Percentiles rank a stretch among this genome's conserved stretches.
phyloP scores from a whole-genome alignment of 2,888 invertebrate genomes.

The Mactromeris polynyma region DNA sequence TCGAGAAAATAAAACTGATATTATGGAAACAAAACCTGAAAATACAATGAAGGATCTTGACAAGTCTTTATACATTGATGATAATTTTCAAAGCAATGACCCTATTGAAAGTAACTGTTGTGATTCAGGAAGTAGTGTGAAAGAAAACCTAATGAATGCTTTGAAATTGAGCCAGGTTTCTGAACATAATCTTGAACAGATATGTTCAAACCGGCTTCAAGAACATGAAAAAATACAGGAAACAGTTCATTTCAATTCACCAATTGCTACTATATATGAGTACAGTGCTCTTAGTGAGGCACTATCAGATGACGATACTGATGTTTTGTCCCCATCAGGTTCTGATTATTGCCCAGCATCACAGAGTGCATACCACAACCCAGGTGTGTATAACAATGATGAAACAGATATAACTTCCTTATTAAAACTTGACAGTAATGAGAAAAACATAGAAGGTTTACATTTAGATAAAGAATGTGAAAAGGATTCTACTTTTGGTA shows the following conservation, averaged over 20 bases:
- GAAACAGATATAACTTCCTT: not conserved
- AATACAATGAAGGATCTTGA: not conserved
- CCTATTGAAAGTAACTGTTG: not conserved
- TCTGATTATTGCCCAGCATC: conserved; percentile 25
- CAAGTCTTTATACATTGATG: not conserved
- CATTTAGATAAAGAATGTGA: not conserved
- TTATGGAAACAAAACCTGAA: not conserved
- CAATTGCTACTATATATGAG: conserved; percentile 56
- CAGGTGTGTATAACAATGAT: not conserved
- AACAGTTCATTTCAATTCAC: conserved; percentile 61
- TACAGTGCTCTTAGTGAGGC: conserved; percentile 40
- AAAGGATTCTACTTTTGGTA: not conserved
- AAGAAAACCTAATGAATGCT: conserved; percentile 30
- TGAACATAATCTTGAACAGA: not conserved
- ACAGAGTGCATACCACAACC: not conserved
- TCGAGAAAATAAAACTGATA: not conserved
- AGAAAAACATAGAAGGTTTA: not conserved
- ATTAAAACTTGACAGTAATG: not conserved
- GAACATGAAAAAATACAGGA: conserved; percentile 12
- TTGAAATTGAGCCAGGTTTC: conserved; percentile 21
- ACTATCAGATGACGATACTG: conserved; percentile 28
- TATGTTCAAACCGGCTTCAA: not conserved
- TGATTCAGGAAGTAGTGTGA: not conserved
- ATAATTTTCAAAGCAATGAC: not conserved
- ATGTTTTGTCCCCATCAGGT: conserved; percentile 32